Conservation (phyloP, 2,113 vertebrate genomes). For the Melospiza melodia region DNA sequence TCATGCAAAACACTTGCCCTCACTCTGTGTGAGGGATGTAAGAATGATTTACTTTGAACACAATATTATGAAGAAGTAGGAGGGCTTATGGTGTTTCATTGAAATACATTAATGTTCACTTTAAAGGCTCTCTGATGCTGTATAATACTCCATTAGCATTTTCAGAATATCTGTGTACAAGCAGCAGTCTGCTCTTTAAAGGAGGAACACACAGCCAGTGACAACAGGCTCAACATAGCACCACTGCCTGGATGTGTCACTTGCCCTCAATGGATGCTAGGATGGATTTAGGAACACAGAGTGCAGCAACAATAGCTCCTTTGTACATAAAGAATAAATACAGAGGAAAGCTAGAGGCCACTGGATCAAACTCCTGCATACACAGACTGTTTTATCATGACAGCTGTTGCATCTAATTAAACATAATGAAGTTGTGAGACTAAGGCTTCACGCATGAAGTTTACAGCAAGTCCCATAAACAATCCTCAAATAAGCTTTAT, state of each 20-base stretch:
- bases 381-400: not conserved
- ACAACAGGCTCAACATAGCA: not conserved
- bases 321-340: conserved; percentile 6
- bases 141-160: not conserved
- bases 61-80: not conserved
- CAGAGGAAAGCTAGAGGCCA: not conserved
- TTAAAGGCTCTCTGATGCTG: not conserved
- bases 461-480: not conserved
- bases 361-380: not conserved
- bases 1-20: not conserved
- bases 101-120: not conserved
- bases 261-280: not conserved
- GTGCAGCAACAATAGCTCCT: not conserved
- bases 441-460: not conserved
- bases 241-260: not conserved
- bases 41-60: not conserved
- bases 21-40: not conserved
- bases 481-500: not conserved
- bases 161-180: not conserved
- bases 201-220: not conserved
- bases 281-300: conserved; percentile 9
- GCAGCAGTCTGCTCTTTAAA: not conserved
- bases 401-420: conserved; percentile 39
- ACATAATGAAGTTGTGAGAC: not conserved
- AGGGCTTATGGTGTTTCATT: not conserved